Conservation (phyloP, 2,888 invertebrate genomes). For the Synanthedon andrenaeformis region DNA sequence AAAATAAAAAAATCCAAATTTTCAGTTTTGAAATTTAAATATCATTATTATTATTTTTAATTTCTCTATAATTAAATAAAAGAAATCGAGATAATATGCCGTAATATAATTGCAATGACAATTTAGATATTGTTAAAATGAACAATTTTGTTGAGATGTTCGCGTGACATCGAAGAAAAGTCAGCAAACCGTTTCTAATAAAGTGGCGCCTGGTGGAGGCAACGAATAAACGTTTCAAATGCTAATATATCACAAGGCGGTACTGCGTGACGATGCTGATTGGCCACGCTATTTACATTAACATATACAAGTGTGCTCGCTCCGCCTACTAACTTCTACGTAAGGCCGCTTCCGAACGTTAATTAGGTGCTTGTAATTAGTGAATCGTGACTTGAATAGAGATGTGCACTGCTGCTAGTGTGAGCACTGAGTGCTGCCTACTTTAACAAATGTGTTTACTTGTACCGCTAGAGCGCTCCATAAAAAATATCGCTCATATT, state of each 20-base stretch:
- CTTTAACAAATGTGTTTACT: background rate
- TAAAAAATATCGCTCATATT: no score
- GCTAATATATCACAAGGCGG: conserved; percentile 68
- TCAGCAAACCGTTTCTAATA: conserved; percentile 17
- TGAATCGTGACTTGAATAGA: conserved; percentile 41
- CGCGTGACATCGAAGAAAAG: conserved; percentile 48
- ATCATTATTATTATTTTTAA: no score
- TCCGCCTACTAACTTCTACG: conserved; percentile 49
- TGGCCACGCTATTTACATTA: conserved; percentile 62
- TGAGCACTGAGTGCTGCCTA: conserved; percentile 14
- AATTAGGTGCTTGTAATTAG: conserved; percentile 62
- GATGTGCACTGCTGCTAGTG: conserved; percentile 30
- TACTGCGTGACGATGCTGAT: conserved; percentile 53
- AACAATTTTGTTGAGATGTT: conserved; percentile 18
- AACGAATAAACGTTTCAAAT: conserved; percentile 65
- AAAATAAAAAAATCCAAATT: no score
- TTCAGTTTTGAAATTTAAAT: no score
- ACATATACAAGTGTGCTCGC: conserved; percentile 53
- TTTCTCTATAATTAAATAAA: no score
- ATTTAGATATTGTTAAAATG: background rate
- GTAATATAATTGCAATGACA: no score
- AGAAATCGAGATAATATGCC: no score
- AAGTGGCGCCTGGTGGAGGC: conserved; percentile 25
- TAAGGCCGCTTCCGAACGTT: conserved; percentile 53
- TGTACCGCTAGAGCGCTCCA: no score